Evolutionary conservation across 1,140 invertebrate genomes (phyloP).

Genomic region (Agraylea sexmaculata): DNA sequence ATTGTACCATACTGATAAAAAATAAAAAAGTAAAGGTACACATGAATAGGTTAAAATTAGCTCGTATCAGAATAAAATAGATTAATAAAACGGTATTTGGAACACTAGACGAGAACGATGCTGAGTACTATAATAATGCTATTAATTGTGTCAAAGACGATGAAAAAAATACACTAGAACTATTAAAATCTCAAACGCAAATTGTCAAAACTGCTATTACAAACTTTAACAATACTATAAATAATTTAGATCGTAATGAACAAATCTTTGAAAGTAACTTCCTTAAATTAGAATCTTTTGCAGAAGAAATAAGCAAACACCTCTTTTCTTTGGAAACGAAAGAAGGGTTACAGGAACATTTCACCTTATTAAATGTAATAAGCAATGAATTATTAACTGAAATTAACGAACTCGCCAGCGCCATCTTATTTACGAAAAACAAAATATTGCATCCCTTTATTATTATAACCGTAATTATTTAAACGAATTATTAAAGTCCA

Average conservation of each 20-base stretch:
- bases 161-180: slow-evolving; percentile 14
- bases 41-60: slow-evolving; percentile 3
- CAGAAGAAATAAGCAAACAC: not conserved
- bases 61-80: too few species aligned
- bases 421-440: too few species aligned
- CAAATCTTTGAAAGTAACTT: slow-evolving; percentile 14
- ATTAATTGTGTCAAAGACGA: slow-evolving; percentile 15
- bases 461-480: too few species aligned
- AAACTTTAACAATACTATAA: slow-evolving; percentile 18
- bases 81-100: slow-evolving; percentile 17
- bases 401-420: too few species aligned
- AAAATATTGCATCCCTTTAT: too few species aligned
- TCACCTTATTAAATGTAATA: too few species aligned
- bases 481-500: too few species aligned
- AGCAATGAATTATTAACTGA: too few species aligned
- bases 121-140: slow-evolving; percentile 16
- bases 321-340: too few species aligned
- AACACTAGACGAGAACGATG: slow-evolving; percentile 16
- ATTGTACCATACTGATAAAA: slow-evolving; percentile 1
- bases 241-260: slow-evolving; percentile 11
- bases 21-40: slow-evolving; percentile 4
- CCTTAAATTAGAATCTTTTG: slow-evolving; percentile 12
- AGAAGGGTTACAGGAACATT: too few species aligned
- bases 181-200: slow-evolving; percentile 20
- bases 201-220: slow-evolving; percentile 12